These are phyloP conservation scores for Itoplectis maculator DNA, from an alignment of 2,888 invertebrate genomes.

Conservation along the genomic window DNA sequence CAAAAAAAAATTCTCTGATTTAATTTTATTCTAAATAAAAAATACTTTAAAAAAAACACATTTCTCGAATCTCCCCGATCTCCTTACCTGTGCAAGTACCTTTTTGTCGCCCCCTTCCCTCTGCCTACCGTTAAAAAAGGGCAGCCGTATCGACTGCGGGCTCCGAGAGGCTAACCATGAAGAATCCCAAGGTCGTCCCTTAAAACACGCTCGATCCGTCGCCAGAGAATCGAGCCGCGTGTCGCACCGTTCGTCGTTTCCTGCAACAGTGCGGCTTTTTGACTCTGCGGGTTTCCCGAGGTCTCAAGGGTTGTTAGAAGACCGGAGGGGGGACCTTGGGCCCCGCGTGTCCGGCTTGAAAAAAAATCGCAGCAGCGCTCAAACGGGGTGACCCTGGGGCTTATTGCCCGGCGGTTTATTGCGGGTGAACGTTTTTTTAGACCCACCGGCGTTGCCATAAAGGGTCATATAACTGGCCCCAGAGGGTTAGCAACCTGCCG, in stretches of 20 bases:
- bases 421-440: constrained; percentile 60
- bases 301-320: constrained; percentile 83
- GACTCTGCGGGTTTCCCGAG: constrained; percentile 71
- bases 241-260: constrained; percentile 76
- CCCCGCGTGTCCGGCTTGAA: constrained; percentile 70
- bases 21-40: too few relatives aligned
- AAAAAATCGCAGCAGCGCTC: constrained; percentile 65
- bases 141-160: constrained; percentile 21
- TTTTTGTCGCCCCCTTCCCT: constrained; percentile 33
- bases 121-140: too few relatives aligned
- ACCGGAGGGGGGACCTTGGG: constrained; percentile 62
- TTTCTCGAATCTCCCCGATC: constrained; percentile 14
- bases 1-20: too few relatives aligned
- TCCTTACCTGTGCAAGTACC: constrained; percentile 34
- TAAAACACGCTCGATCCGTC: constrained; percentile 66
- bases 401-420: constrained; percentile 39
- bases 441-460: constrained; percentile 59
- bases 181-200: constrained; percentile 61
- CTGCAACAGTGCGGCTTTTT: constrained; percentile 83
- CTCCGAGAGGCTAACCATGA: constrained; percentile 32
- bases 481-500: constrained; percentile 69
- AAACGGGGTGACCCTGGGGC: constrained; percentile 67
- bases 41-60: too few relatives aligned
- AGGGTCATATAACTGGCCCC: constrained; percentile 69
- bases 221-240: constrained; percentile 77